Evolutionary conservation across 1,140 invertebrate genomes (phyloP).

Genomic region (Oppia nitens): DNA sequence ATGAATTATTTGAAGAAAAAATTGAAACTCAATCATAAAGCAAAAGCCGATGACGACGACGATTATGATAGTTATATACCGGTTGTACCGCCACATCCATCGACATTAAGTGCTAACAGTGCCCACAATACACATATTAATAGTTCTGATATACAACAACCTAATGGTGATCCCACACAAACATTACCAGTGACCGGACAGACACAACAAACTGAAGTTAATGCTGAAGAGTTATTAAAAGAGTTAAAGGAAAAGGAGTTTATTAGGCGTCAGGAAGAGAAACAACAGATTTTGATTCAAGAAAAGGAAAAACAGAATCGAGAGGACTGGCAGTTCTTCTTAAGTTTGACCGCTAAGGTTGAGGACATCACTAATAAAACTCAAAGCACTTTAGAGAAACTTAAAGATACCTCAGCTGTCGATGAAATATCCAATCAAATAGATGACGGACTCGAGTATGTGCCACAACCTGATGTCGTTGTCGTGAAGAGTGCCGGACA

Average conservation of each 20-base stretch:
- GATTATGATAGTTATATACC: slow-evolving; percentile 16
- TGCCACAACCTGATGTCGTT: slow-evolving; percentile 2
- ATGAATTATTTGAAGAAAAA: slow-evolving; percentile 21
- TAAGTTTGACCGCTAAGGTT: slow-evolving; percentile 30
- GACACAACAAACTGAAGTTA: neutral
- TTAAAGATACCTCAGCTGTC: slow-evolving; percentile 20
- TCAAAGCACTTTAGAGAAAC: slow-evolving; percentile 27
- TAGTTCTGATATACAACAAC: neutral
- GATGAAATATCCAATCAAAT: slow-evolving; percentile 16
- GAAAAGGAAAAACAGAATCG: slow-evolving; percentile 23
- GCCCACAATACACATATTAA: neutral
- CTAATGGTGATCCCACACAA: neutral
- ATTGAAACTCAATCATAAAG: slow-evolving; percentile 12
- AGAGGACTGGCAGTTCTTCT: slow-evolving; percentile 32
- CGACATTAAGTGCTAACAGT: slow-evolving; percentile 7
- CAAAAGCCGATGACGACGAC: slow-evolving; percentile 16
- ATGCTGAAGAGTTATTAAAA: slow-evolving; percentile 1
- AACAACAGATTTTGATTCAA: neutral
- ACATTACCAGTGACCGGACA: neutral
- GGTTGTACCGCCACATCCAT: slow-evolving; percentile 18
- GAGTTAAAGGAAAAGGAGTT: slow-evolving; percentile 5
- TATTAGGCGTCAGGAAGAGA: neutral
- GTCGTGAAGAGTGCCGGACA: slow-evolving; percentile 6
- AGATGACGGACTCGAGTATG: slow-evolving; percentile 19
- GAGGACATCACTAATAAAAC: slow-evolving; percentile 29